Base-by-base conservation (phyloP, 1,140 invertebrate species). In the Mercenaria mercenaria region DNA sequence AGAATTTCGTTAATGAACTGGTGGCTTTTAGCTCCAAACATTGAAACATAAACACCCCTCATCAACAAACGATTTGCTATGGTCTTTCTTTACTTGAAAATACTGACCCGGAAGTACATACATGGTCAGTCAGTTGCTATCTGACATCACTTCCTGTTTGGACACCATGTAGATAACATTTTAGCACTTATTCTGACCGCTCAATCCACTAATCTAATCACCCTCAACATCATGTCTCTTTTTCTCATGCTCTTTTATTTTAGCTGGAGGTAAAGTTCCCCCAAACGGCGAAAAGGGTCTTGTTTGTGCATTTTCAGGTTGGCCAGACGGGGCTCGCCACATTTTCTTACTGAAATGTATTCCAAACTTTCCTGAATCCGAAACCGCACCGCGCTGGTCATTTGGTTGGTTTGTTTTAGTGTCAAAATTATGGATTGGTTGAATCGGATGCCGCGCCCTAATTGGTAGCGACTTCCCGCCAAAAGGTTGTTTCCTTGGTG, bases 221-320 rank as follows among this genome's bases (percentile, higher is more conserved):
- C 37, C 82, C 0, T 84, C 64, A 13, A 20, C 11, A 18, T 77
- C 39, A 47, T 79, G 72, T 34, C 50, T 87, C 74, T 59, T 77
- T 23, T 87, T 26, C 59, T 87, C 85, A 2, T 87, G 72, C 39
- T 89, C 79, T 59, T 82, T 81, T 34, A 89, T 89, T 59, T 82
- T 81, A 20, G 87, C 43, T 10, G 87, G 76, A 13, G 87, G 87
- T 23, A 89, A 39, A 8, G 87, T 89, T 23, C 87, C 87, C 20
- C 87, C 87, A 56, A 89, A 89, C 39, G 87, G 87, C 15, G 87
- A 89, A 82, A 89, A 89, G 8, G 87, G 87, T 52, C 87, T 81
- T 52, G 77, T n/a, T 29, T 81, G 61, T 6, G 77, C 59, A 18
- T 74, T 74, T 43, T 89, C 87, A 2, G 87, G 77, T 23, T 89